Percentiles rank a stretch among this genome's conserved stretches.
phyloP scores from a whole-genome alignment of 2,888 invertebrate species.

The Drosophila ustulata region DNA sequence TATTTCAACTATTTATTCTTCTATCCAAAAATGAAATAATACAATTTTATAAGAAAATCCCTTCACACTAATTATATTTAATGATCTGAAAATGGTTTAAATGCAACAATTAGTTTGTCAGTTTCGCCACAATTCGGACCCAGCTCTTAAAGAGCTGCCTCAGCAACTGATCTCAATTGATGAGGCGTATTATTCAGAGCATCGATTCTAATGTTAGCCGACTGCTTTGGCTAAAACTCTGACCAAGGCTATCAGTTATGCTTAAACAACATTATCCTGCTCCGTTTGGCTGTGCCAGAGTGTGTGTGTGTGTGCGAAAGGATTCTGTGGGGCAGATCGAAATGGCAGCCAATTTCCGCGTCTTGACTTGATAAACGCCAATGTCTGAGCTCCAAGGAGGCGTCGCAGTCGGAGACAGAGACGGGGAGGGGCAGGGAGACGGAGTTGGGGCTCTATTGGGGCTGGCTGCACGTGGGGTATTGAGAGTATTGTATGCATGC shows the following conservation, averaged over 20 bases:
- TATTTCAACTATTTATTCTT: too few species aligned
- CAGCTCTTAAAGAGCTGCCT: neutral
- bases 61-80: too few species aligned
- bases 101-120: too few species aligned
- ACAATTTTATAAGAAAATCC: too few species aligned
- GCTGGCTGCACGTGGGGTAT: constrained; percentile 4
- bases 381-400: constrained; percentile 10
- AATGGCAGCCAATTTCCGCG: constrained; percentile 69
- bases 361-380: constrained; percentile 63
- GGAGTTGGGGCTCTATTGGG: constrained; percentile 12
- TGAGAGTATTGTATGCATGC: constrained; percentile 12
- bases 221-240: constrained; percentile 24
- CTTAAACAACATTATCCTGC: constrained; percentile 41
- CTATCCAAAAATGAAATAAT: too few species aligned
- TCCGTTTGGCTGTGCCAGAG: neutral
- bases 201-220: constrained; percentile 12
- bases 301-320: constrained; percentile 6
- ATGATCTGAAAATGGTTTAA: too few species aligned
- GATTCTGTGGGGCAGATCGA: constrained; percentile 53
- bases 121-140: too few species aligned
- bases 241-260: constrained; percentile 54
- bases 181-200: constrained; percentile 8
- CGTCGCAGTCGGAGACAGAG: constrained; percentile 2
- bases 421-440: neutral
- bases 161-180: constrained; percentile 1